Conservation (phyloP, 2,797 vertebrate genomes). For the Catharus ustulatus region DNA sequence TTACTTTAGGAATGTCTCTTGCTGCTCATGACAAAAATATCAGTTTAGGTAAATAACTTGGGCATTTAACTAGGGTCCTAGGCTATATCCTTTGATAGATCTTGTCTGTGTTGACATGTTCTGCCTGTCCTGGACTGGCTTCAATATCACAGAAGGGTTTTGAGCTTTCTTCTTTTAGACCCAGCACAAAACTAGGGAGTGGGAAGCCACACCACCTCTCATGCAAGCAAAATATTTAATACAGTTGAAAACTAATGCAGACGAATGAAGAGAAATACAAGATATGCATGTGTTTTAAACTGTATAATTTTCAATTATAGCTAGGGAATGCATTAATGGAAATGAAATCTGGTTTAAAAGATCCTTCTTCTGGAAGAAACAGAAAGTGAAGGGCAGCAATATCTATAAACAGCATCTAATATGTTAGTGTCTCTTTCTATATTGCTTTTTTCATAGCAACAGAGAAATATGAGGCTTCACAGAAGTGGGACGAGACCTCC, state of each 20-base stretch:
- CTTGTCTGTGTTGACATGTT: not conserved
- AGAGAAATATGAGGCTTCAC: not conserved
- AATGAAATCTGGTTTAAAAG: not conserved
- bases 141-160: not conserved
- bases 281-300: not conserved
- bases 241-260: not conserved
- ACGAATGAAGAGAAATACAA: not conserved
- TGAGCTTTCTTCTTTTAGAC: not conserved
- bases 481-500: not conserved
- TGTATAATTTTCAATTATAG: not conserved
- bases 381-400: not conserved
- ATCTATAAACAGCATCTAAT: not conserved
- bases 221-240: not conserved
- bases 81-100: not conserved
- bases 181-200: not conserved
- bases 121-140: not conserved
- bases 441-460: not conserved
- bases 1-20: not conserved
- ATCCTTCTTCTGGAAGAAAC: not conserved
- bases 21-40: not conserved
- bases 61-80: not conserved
- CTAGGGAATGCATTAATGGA: not conserved
- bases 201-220: not conserved
- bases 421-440: not conserved
- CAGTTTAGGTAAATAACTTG: not conserved